These are phyloP conservation scores for Pseudomyrmex flavicornis DNA, from an alignment of 1,140 invertebrate species.

Conservation along the genomic window DNA sequence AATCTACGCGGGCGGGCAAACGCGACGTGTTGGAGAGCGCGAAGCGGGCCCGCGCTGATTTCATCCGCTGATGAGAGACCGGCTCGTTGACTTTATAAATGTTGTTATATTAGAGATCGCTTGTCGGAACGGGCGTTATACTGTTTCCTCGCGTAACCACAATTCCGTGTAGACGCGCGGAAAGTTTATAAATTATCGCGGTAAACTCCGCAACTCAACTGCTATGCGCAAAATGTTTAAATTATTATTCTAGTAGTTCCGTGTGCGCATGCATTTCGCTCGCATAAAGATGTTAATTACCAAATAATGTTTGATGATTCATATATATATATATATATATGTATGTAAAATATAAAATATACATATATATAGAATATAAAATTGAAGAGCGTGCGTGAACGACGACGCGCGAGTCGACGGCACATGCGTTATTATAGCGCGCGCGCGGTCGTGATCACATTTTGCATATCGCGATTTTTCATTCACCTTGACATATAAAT, in stretches of 20 bases:
- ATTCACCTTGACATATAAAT: neutral
- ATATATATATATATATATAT: no score
- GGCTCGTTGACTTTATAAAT: conserved; percentile 74
- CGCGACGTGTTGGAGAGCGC: conserved; percentile 72
- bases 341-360: no score
- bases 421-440: neutral
- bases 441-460: neutral
- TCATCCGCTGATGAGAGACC: conserved; percentile 78
- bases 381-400: no score
- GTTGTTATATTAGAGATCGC: conserved; percentile 59
- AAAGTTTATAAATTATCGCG: no score
- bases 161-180: no score
- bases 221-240: neutral
- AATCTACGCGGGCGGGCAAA: conserved; percentile 75
- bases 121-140: neutral
- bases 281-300: no score
- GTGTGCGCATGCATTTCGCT: neutral
- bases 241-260: neutral
- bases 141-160: neutral
- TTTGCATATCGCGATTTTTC: neutral
- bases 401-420: no score
- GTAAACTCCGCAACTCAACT: no score
- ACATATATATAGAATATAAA: no score
- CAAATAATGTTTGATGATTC: no score
- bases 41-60: conserved; percentile 82